These are phyloP conservation scores for Acleris cristana DNA, from an alignment of 2,888 invertebrate species.

Conservation along the genomic window DNA sequence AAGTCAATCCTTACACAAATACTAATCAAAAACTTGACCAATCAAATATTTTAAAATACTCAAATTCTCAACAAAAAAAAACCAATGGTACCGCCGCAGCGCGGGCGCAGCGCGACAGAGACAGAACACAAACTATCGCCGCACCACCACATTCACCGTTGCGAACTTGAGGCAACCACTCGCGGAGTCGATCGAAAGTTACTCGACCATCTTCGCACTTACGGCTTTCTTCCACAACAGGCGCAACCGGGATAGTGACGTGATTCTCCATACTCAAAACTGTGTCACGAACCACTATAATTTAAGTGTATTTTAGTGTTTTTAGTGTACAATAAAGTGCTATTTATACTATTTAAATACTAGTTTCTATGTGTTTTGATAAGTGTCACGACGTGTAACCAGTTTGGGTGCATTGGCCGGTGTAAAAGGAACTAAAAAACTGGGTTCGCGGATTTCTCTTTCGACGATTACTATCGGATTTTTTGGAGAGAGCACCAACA, in stretches of 20 bases:
- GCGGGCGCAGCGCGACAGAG: conserved; percentile 52
- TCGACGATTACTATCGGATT: conserved; percentile 39
- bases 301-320: conserved; percentile 31
- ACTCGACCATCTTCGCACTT: conserved; percentile 46
- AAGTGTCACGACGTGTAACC: conserved; percentile 44
- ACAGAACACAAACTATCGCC: conserved; percentile 48
- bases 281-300: conserved; percentile 28
- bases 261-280: conserved; percentile 41
- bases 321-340: conserved; percentile 19
- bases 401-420: conserved; percentile 46
- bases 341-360: conserved; percentile 21
- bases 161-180: conserved; percentile 55
- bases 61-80: not conserved
- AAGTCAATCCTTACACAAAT: too few relatives aligned
- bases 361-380: conserved; percentile 35
- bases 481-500: conserved; percentile 42
- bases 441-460: conserved; percentile 46
- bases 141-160: conserved; percentile 58
- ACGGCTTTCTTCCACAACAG: conserved; percentile 43
- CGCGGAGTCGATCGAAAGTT: conserved; percentile 48
- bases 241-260: conserved; percentile 55
- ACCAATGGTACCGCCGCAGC: conserved; percentile 50
- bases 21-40: too few relatives aligned
- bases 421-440: conserved; percentile 46
- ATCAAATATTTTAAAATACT: too few relatives aligned